Conservation (phyloP, 2,113 vertebrate genomes). For the Callaeas wilsoni region DNA sequence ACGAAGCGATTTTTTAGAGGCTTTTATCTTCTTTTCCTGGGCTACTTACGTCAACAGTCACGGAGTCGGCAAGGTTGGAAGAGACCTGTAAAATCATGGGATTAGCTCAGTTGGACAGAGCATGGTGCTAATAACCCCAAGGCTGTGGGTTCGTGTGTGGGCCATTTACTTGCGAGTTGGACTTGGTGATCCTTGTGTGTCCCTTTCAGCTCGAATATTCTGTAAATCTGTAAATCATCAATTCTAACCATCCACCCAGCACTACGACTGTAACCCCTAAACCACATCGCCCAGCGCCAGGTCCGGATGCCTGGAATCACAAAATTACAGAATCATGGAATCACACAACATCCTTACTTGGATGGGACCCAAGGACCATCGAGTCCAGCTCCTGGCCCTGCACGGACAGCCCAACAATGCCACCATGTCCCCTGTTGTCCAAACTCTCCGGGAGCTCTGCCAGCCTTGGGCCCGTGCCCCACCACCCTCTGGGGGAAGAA, state of each 20-base stretch:
- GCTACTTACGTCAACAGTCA: rapidly evolving
- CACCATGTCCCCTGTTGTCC: neutral
- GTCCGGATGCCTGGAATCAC: neutral
- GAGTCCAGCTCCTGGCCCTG: neutral
- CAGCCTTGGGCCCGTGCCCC: no score
- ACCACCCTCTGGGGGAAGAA: neutral
- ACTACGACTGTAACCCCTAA: neutral
- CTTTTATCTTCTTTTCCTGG: neutral
- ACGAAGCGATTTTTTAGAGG: rapidly evolving
- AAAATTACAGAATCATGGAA: neutral
- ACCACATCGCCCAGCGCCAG: rapidly evolving
- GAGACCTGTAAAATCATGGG: neutral
- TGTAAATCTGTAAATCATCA: neutral
- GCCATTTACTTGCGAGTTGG: neutral
- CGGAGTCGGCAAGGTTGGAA: neutral
- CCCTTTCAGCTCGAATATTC: no score
- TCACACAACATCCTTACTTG: neutral
- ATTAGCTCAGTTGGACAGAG: neutral
- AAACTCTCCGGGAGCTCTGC: neutral
- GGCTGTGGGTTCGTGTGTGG: neutral
- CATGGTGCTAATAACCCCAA: neutral
- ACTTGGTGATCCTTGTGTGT: no score
- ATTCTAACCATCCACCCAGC: neutral
- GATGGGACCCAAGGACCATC: no score
- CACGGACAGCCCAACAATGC: neutral